A percentile compares a stretch with the other conserved stretches of the same genome.
These are phyloP conservation scores for Setophaga kirtlandii DNA, from an alignment of 2,113 vertebrate genomes.

Conservation along the genomic window DNA sequence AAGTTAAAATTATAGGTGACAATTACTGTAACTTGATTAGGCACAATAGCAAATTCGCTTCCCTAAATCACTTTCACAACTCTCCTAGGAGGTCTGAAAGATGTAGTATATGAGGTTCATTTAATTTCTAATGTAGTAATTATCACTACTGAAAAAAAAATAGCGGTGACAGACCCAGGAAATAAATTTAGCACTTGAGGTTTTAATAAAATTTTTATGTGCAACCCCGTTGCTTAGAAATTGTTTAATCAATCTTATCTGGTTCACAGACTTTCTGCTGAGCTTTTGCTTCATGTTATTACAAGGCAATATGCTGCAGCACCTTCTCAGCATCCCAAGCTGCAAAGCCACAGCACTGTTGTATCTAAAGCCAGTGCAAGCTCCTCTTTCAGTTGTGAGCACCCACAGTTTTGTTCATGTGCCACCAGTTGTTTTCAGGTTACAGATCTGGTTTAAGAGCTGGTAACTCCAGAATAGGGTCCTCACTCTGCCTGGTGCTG, in stretches of 20 bases:
- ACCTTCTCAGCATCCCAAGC: constrained; percentile 39
- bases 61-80: constrained; percentile 68
- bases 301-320: constrained; percentile 35
- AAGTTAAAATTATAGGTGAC: constrained; percentile 74
- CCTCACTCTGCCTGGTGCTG: neutral
- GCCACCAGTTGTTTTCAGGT: neutral
- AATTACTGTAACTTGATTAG: constrained; percentile 76
- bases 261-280: constrained; percentile 63
- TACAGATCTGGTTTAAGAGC: fast-evolving
- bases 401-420: neutral
- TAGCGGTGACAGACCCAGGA: constrained; percentile 61
- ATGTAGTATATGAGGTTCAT: constrained; percentile 73
- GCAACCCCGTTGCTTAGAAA: constrained; percentile 68
- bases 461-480: neutral
- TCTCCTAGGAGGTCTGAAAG: constrained; percentile 67
- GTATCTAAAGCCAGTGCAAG: neutral
- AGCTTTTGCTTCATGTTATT: constrained; percentile 56
- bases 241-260: constrained; percentile 74
- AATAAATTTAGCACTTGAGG: constrained; percentile 72
- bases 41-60: constrained; percentile 66
- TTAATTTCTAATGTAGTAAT: constrained; percentile 79
- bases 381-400: neutral
- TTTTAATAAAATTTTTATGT: constrained; percentile 75
- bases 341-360: neutral
- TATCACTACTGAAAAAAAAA: constrained; percentile 68